Evolutionary conservation across 2,888 invertebrate genomes (phyloP), one percentile per base, ranked within the genome.

Genomic region (Aspidapion aeneum): DNA sequence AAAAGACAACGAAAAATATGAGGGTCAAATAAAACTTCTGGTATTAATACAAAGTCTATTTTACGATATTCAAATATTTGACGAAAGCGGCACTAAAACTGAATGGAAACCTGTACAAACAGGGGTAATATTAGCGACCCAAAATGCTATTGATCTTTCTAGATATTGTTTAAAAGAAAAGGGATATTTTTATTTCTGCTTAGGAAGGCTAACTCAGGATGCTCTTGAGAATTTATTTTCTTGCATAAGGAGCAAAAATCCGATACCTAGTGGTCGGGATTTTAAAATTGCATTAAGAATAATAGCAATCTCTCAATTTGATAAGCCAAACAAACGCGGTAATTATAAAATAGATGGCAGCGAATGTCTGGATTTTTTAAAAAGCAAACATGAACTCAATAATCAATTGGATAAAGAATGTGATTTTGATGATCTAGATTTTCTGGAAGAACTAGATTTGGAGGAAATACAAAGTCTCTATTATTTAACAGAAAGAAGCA

Each of bases 151-250:
- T 21, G 63, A 69, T n/a, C 18, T 71, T 3, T 67, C 67, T n/a
- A 51, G 12, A 2, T 21, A 68, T 21, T 68, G 69, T 35, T 61
- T 70, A 12, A 12, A 12, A 51, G 56, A 68, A 52, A 21, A 62
- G 58, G 22, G 55, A n/a, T 69, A 68, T 63, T 9, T 57, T 5
- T 70, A 66, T 66, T 22, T 71, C 55, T 61, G 70, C 56, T 68
- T 70, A 16, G 63, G 67, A 51, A 18, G 70, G 55, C 66, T 71
- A 63, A 64, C 66, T 50, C 66, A 70, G 55, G 68, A 70, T 48
- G 70, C 66, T 63, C 55, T 68, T 18, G 68, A 71, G 60, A 70
- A 71, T 65, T 60, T 68, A 35, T 70, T 70, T 66, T 62, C 58
- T 58, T 55, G 64, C 12, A 18, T 68, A 20, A 52, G 70, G 55